A percentile compares a stretch with the other conserved stretches of the same genome.
phyloP scores from a whole-genome alignment of 1,140 invertebrate genomes.

The Chrysomallon squamiferum region DNA sequence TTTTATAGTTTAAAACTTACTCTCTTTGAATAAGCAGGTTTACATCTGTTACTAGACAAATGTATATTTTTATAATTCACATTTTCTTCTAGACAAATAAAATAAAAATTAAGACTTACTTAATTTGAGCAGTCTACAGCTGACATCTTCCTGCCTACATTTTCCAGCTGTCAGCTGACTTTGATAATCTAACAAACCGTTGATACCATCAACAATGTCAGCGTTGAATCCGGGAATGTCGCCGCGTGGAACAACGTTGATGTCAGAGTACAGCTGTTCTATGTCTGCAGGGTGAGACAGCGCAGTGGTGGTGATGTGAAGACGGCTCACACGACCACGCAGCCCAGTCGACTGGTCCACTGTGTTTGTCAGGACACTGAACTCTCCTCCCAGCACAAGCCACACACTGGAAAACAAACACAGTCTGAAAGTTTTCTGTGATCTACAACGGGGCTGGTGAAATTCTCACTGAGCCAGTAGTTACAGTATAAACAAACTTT shows the following conservation, averaged over 20 bases:
- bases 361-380: not conserved
- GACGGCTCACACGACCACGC: constrained; percentile 16
- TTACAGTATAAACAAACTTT: too few species aligned
- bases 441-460: too few species aligned
- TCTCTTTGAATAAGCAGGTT: too few species aligned
- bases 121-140: not conserved
- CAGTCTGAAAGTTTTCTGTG: too few species aligned
- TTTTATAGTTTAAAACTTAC: too few species aligned
- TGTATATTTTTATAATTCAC: too few species aligned
- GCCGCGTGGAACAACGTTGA: constrained; percentile 1
- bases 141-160: not conserved
- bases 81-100: too few species aligned
- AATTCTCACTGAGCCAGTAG: too few species aligned
- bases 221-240: constrained; percentile 5
- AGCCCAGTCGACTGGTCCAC: constrained; percentile 12
- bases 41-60: too few species aligned
- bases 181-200: constrained; percentile 13
- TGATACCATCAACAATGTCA: constrained; percentile 5
- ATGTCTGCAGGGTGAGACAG: constrained; percentile 1
- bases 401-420: constrained; percentile 17
- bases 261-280: not conserved
- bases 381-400: constrained; percentile 15
- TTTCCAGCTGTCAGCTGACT: constrained; percentile 12
- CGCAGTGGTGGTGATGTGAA: not conserved
- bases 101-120: too few species aligned